These are phyloP conservation scores for Cladopsammia gracilis DNA, from an alignment of 64 coral and sea anemone species.

Conservation along the genomic window DNA sequence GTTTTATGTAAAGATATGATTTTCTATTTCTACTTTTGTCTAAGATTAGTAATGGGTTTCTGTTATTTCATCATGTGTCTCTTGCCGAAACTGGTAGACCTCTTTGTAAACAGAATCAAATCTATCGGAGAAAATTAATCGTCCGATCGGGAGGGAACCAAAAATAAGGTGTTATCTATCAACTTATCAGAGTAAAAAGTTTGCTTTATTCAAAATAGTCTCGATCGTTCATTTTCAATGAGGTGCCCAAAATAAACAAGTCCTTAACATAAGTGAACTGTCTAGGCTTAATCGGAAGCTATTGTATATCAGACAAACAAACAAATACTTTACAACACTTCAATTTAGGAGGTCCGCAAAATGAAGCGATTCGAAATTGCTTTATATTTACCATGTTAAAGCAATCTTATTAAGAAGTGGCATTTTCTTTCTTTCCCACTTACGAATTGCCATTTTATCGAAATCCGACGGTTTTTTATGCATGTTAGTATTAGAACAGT, in stretches of 20 bases:
- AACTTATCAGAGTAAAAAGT: not conserved
- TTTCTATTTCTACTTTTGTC: not conserved
- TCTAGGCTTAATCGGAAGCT: not conserved
- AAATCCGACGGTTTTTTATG: no score
- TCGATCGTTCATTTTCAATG: slow-evolving; percentile 2
- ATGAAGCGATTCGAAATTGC: not conserved
- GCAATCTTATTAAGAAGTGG: not conserved
- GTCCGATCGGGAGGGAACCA: not conserved
- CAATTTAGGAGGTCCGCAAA: not conserved
- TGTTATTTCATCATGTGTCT: not conserved
- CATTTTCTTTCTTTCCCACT: slow-evolving; percentile 3
- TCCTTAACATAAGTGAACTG: slow-evolving; percentile 26
- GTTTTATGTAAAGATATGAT: not conserved
- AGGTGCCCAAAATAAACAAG: not conserved
- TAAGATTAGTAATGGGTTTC: not conserved
- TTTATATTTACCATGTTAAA: not conserved
- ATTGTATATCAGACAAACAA: slow-evolving; percentile 40
- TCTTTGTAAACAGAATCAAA: not conserved
- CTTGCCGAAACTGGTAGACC: not conserved
- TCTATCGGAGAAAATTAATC: not conserved
- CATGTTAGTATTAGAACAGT: no score
- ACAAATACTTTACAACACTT: slow-evolving; percentile 12
- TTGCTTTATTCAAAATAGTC: slow-evolving; percentile 1
- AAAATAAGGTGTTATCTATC: slow-evolving; percentile 13
- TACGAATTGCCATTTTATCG: slow-evolving; percentile 73